These are phyloP conservation scores for Penelope pileata DNA, from an alignment of 2,113 vertebrate genomes.

Conservation along the genomic window DNA sequence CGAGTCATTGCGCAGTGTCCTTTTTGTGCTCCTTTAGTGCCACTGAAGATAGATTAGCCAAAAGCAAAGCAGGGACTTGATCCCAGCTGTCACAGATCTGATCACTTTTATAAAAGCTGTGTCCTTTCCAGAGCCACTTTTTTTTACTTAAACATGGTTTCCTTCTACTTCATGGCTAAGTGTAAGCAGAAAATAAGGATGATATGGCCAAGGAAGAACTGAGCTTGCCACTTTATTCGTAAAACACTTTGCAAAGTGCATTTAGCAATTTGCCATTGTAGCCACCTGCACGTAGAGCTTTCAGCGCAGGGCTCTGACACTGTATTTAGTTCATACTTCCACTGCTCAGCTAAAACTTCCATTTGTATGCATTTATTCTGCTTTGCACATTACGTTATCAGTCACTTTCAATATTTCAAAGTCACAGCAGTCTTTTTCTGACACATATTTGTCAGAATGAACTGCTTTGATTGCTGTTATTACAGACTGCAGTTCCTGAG, in stretches of 20 bases:
- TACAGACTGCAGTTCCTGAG: constrained; percentile 65
- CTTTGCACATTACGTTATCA: constrained; percentile 79
- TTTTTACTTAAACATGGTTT: constrained; percentile 31
- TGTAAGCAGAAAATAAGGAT: not conserved
- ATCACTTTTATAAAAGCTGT: not conserved
- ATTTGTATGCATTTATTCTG: constrained; percentile 83
- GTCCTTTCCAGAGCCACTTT: not conserved
- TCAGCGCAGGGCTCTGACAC: constrained; percentile 47
- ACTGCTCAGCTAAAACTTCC: constrained; percentile 75
- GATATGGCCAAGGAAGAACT: not conserved
- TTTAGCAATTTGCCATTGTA: constrained; percentile 72
- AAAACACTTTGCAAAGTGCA: constrained; percentile 68
- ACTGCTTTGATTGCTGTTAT: constrained; percentile 78
- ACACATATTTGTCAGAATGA: constrained; percentile 77
- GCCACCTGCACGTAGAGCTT: constrained; percentile 46
- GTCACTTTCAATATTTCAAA: constrained; percentile 81
- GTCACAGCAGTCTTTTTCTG: constrained; percentile 77
- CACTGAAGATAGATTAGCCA: not conserved
- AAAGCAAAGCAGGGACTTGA: not conserved
- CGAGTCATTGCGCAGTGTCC: not conserved
- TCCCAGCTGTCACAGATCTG: not conserved
- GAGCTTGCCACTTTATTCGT: constrained; percentile 58
- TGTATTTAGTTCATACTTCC: constrained; percentile 74
- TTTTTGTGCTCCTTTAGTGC: not conserved
- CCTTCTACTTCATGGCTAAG: constrained; percentile 4